Evolutionary conservation across 2,113 vertebrate genomes (phyloP), one percentile per base, ranked within the genome.

Genomic region (Danio rerio): DNA sequence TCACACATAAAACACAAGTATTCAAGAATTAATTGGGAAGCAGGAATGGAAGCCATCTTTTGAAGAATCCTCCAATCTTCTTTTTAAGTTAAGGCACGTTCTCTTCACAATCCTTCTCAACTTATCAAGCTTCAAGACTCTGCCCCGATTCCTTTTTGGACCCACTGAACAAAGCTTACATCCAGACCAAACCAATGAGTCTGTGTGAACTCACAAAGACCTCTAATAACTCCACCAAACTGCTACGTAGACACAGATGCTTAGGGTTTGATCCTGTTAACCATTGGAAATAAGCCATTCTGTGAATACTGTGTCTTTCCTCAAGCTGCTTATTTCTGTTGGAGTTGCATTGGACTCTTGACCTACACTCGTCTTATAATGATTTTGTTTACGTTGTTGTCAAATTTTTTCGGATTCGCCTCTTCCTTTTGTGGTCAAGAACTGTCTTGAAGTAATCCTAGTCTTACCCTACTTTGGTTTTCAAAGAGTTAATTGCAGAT

Each of bases 81-180:
- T 84, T 75, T 31, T 83, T 58, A 84, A 77, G 68, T 65, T 92
- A 93, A 93, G 91, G 90, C 92, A 91, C 91, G 82, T 88, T 87
- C 83, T 86, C 82, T 79, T 65, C 65, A 62, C 79, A 85, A 79
- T 80, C 82, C 63, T 77, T 76, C 80, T 88, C 86, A 77, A 83
- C 78, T 80, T 88, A 74, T 86, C 88, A 85, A 84, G 88, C 85
- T 80, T 69, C 55, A 77, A 87, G 85, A 89, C 87, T 89, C 87
- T 86, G 89, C 90, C 90, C 11, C 84, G 75, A 90, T 88, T 84
- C 81, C 80, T 50, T 84, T 82, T 88, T 85, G 83, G 90, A 83
- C 84, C 73, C 85, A 69, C 73, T 69, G 75, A 83, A 85, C 76
- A 61, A 84, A 89, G 83, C 83, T 83, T 89, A 90, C 84, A 2